Evolutionary conservation across 2,797 vertebrate genomes (phyloP), one percentile per base, ranked within the genome.

Genomic region (Loriculus beryllinus): DNA sequence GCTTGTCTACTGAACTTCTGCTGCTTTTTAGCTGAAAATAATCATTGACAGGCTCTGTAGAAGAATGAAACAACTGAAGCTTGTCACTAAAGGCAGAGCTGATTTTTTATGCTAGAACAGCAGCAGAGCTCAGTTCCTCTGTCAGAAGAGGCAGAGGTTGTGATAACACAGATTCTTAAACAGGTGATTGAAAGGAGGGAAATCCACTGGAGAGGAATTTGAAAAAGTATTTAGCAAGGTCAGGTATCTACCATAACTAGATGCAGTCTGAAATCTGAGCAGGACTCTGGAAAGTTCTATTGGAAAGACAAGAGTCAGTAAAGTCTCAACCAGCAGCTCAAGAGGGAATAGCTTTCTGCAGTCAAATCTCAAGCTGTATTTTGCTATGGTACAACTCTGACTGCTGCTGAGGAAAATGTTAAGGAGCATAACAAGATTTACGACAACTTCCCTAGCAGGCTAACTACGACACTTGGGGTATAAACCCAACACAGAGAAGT

Each of bases 311-410:
- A 31, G n/a, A 69, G n/a, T 60, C 47, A 69, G 29, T 35, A 3
- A 84, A 65, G 28, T 43, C 56, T 86, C 43, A 47, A 72, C 25
- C 47, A 90, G 51, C 67, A 94, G 35, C 35, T 82, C 22, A 87
- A 65, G 48, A 21, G 40, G 45, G 43, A 84, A 79, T 12, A 6
- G 37, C 9, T 82, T 88, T 65, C 59, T 42, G 22, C 51, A 54
- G 79, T 16, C 4, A 1, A 60, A 19, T 22, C 31, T 78, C 45
- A 45, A 6, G 25, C 9, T 0, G 0, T 16, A 43, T 54, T 35
- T 54, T 0, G 0, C 14, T 31, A 64, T 0, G 2, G 16, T 67
- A 23, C 57, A 72, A 76, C 37, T 56, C 59, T 51, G 42, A 84
- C 15, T 81, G 42, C 60, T 74, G 68, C 47, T 42, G 21, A 82